phyloP scores from a whole-genome alignment of 2,797 vertebrate species.

The Tiaroga cobitis region DNA sequence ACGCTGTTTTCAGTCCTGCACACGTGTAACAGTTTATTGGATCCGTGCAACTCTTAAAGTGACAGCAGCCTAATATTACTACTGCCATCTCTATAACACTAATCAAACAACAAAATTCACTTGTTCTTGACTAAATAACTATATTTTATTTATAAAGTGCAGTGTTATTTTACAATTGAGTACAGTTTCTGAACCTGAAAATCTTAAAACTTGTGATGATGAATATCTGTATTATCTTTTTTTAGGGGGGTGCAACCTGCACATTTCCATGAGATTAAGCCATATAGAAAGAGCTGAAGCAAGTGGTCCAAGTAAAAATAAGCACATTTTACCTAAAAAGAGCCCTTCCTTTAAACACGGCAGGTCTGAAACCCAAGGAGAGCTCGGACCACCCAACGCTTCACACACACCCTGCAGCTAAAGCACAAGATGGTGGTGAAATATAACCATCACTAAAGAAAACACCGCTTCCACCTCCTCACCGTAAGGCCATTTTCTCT shows the following conservation, averaged over 20 bases:
- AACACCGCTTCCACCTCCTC: conserved; percentile 55
- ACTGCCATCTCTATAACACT: too few species aligned
- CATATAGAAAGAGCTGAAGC: conserved; percentile 39
- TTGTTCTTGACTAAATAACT: too few species aligned
- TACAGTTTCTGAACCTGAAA: too few species aligned
- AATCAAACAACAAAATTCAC: too few species aligned
- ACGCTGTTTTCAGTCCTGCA: too few species aligned
- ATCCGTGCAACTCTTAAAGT: too few species aligned
- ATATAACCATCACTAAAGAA: conserved; percentile 52
- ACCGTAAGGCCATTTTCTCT: conserved; percentile 37
- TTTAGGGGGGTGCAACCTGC: neutral
- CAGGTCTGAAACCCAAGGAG: conserved; percentile 80
- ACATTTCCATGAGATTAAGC: neutral
- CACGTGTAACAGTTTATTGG: too few species aligned
- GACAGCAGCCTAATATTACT: too few species aligned
- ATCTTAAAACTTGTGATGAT: too few species aligned
- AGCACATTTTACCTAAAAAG: conserved; percentile 79
- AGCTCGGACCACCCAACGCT: conserved; percentile 80
- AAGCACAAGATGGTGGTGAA: conserved; percentile 57
- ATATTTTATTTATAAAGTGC: too few species aligned
- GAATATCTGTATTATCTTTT: too few species aligned
- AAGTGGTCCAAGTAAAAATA: conserved; percentile 74
- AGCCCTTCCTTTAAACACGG: conserved; percentile 81
- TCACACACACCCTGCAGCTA: conserved; percentile 74
- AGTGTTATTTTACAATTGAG: too few species aligned